Base-by-base conservation (phyloP, 1,140 invertebrate genomes). In the Acromyrmex charruanus region DNA sequence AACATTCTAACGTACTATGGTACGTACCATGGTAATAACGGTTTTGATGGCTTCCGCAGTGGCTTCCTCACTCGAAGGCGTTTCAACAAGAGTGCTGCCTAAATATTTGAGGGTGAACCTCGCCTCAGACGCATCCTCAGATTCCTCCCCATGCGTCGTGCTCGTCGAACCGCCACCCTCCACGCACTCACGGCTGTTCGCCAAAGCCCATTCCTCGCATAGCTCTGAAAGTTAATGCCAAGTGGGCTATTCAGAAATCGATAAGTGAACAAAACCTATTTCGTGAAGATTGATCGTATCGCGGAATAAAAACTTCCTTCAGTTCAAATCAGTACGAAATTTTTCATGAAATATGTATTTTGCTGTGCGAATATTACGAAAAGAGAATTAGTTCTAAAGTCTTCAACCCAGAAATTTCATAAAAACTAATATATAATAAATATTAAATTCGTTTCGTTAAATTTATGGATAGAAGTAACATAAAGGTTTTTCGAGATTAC, bases 191-290 rank as follows among this genome's bases (percentile, higher is more conserved):
- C 96, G 95, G 86, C 94, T 95, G 80, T 94, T 97, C n/a, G 96
- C 96, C 63, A 97, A 95, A 25, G 96, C 97, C 96, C 97, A 97
- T 94, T 98, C 97, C 94, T 98, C 98, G 87, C 96, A 96, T 51
- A 98, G 93, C 94, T 98, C 98, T 98, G 95, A 3, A 96, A 92
- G 49, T 91, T 82, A 79, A 84, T 51, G 16, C 58, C 84, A 12
- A 63, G 6, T 16, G 53, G 6, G n/a, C 28, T 55, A 71, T 81
- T 59, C 31, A 74, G 35, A 68, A 68, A 25, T 53, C 25, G 61
- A 65, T 14, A 7, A 16, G 16, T n/a, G 65, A 66, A 61, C 16
- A 18, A 18, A 81, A 58, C 7, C 18, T 39, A 44, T 81, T 5
- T 66, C 28, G 4, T 18, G 35, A 66, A 31, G 9, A 51, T 77